These are phyloP conservation scores for Amiota communis DNA, from an alignment of 2,888 invertebrate genomes.

Conservation along the genomic window DNA sequence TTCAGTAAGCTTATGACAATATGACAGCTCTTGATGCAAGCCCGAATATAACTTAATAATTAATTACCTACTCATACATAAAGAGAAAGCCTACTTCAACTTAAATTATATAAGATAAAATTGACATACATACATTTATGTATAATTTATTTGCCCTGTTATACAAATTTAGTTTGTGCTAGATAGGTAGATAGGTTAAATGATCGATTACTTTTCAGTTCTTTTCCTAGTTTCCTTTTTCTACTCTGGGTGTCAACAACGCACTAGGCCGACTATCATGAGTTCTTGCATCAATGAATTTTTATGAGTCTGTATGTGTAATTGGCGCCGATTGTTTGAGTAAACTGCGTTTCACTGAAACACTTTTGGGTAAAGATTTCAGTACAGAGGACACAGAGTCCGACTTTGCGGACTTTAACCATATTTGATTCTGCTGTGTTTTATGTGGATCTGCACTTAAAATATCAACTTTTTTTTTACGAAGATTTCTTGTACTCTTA, in stretches of 20 bases:
- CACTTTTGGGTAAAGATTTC: slow-evolving; percentile 40
- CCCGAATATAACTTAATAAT: too few relatives aligned
- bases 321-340: slow-evolving; percentile 11
- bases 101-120: too few relatives aligned
- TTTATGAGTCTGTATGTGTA: not conserved
- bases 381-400: slow-evolving; percentile 37
- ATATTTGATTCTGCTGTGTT: not conserved
- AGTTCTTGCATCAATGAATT: not conserved
- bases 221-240: not conserved
- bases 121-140: too few relatives aligned
- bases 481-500: not conserved
- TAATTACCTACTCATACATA: too few relatives aligned
- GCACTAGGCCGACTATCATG: not conserved
- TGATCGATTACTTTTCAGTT: not conserved
- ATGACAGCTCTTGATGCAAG: not conserved
- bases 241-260: not conserved
- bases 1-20: not conserved
- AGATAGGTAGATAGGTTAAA: too few relatives aligned
- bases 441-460: not conserved
- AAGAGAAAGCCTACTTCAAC: too few relatives aligned
- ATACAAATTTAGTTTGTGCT: too few relatives aligned
- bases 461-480: not conserved
- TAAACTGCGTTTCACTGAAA: slow-evolving; percentile 33
- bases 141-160: too few relatives aligned
- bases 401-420: slow-evolving; percentile 4